A percentile compares a stretch with the other conserved stretches of the same genome.
phyloP scores from a whole-genome alignment of 2,113 vertebrate genomes.

The Chionodraco myersi region DNA sequence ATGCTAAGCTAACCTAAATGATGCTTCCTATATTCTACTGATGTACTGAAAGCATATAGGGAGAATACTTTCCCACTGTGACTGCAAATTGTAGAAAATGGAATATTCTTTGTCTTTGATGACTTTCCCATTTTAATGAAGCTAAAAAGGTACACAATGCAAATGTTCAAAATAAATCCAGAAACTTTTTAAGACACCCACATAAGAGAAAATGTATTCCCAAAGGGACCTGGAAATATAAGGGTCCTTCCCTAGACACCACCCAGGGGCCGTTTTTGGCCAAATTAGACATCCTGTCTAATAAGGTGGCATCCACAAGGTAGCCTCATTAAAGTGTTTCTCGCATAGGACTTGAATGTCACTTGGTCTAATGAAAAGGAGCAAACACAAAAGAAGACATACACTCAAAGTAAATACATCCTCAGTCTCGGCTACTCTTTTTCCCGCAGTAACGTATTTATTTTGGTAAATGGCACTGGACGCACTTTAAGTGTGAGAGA shows the following conservation, averaged over 20 bases:
- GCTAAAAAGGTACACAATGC: neutral
- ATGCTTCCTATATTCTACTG: neutral
- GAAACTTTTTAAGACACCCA: neutral
- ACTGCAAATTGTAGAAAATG: neutral
- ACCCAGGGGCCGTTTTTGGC: neutral
- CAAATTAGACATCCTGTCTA: conserved; percentile 32
- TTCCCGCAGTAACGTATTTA: neutral
- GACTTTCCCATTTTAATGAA: neutral
- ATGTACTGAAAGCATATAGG: neutral
- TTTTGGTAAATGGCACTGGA: conserved; percentile 1
- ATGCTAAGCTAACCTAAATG: neutral
- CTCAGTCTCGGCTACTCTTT: neutral
- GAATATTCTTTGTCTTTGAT: neutral
- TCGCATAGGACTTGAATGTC: conserved; percentile 26
- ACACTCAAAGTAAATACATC: neutral
- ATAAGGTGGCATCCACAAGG: conserved; percentile 44
- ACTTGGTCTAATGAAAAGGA: conserved; percentile 35
- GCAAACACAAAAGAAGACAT: conserved; percentile 12
- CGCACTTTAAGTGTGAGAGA: conserved; percentile 5
- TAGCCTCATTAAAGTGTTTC: conserved; percentile 50
- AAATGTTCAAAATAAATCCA: neutral
- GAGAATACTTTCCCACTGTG: neutral
- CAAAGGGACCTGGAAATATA: neutral
- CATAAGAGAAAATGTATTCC: neutral
- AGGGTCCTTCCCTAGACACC: neutral